Evolutionary conservation across 2,113 vertebrate species (phyloP).

Genomic region (Platanista minor): DNA sequence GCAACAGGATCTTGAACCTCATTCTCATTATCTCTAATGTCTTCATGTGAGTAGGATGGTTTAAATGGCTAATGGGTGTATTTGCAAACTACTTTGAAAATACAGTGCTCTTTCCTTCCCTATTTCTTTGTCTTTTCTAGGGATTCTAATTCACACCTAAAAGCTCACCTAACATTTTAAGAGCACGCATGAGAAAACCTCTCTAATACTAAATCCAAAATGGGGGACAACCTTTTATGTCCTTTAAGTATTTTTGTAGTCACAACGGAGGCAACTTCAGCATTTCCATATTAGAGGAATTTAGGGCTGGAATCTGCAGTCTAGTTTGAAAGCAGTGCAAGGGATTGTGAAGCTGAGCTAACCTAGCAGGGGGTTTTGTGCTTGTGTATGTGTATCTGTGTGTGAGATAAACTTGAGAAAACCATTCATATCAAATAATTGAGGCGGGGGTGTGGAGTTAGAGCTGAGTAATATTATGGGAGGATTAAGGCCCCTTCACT

Average conservation of each 20-base stretch:
- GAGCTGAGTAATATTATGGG: not conserved
- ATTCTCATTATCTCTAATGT: not conserved
- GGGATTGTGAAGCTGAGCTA: not conserved
- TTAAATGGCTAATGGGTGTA: not conserved
- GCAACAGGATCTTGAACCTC: not conserved
- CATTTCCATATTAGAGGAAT: not conserved
- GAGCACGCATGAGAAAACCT: not conserved
- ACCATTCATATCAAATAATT: not conserved
- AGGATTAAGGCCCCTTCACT: not conserved
- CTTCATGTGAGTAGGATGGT: not conserved
- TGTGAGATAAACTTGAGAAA: not conserved
- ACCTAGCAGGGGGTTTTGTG: not conserved
- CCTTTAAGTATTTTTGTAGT: not conserved
- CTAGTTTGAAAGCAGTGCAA: not conserved
- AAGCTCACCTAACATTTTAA: not conserved
- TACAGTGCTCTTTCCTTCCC: not conserved
- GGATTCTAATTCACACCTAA: not conserved
- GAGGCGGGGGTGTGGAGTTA: not conserved
- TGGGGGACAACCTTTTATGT: not conserved
- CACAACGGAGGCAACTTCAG: not conserved
- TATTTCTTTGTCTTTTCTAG: not conserved
- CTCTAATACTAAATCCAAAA: not conserved
- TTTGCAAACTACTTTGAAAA: slow-evolving; percentile 6
- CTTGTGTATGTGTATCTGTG: not conserved
- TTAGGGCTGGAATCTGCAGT: not conserved